Conservation (phyloP, 2,888 invertebrate species). For the Caenorhabditis imperialis region DNA sequence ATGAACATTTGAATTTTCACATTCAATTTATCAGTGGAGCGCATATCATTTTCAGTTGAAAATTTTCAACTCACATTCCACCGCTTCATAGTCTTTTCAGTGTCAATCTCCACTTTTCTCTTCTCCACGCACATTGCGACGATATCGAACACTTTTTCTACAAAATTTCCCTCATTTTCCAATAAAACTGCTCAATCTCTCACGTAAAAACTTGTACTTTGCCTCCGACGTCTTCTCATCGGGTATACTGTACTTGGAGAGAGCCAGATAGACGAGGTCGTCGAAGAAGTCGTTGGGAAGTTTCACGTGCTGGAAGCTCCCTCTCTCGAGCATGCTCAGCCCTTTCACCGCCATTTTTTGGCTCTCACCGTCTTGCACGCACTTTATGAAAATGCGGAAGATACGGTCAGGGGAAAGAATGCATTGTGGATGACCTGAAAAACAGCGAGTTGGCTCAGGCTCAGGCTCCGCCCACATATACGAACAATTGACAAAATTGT, state of each 20-base stretch:
- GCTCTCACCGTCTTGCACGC: constrained; percentile 1
- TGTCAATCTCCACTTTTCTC: too few relatives aligned
- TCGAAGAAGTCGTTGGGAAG: constrained; percentile 19
- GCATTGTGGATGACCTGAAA: too few relatives aligned
- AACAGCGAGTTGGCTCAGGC: too few relatives aligned
- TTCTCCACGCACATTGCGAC: too few relatives aligned
- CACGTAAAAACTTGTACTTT: constrained; percentile 32
- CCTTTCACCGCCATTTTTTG: constrained; percentile 10
- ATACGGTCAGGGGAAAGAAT: background rate
- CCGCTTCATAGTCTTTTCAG: too few relatives aligned
- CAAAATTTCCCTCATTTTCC: background rate
- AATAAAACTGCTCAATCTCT: background rate
- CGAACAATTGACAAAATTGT: background rate
- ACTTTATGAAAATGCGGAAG: constrained; percentile 17
- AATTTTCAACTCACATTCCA: too few relatives aligned
- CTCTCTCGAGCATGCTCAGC: background rate
- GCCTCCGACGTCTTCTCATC: background rate
- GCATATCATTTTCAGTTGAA: too few relatives aligned
- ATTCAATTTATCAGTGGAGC: too few relatives aligned
- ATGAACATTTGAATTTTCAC: too few relatives aligned
- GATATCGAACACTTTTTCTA: too few relatives aligned
- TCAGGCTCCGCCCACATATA: too few relatives aligned
- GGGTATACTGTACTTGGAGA: constrained; percentile 28
- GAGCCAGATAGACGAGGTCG: constrained; percentile 28
- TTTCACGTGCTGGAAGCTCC: background rate